Evolutionary conservation across 2,113 vertebrate genomes (phyloP).

Genomic region (Accipiter cooperii): DNA sequence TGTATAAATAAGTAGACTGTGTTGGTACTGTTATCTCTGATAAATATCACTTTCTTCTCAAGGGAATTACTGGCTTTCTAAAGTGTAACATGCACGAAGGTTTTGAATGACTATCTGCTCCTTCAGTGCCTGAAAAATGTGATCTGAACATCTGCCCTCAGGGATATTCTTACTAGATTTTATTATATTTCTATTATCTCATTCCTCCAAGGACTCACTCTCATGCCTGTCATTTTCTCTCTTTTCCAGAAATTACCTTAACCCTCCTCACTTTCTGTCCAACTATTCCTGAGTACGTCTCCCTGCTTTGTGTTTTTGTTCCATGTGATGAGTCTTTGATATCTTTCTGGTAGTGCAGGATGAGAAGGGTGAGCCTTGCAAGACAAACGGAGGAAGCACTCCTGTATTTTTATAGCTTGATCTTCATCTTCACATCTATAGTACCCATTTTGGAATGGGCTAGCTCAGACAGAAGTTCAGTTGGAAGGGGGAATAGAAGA

Average conservation of each 20-base stretch:
- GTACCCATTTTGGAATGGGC: not conserved
- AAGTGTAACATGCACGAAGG: not conserved
- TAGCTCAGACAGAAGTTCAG: not conserved
- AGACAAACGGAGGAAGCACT: not conserved
- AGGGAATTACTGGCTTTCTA: not conserved
- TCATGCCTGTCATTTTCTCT: not conserved
- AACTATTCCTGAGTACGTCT: not conserved
- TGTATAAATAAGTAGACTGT: not conserved
- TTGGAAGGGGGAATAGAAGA: not conserved
- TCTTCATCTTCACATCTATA: not conserved
- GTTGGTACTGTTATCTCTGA: not conserved
- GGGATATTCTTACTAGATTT: not conserved
- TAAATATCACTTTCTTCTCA: not conserved
- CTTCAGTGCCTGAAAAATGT: not conserved
- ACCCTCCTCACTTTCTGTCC: not conserved
- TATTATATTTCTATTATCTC: not conserved
- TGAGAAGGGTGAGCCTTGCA: not conserved
- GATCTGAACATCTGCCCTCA: not conserved
- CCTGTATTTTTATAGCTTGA: not conserved
- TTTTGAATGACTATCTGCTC: not conserved
- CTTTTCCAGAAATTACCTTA: not conserved
- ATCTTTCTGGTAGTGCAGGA: not conserved
- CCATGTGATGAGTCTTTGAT: not conserved
- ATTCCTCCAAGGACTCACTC: not conserved
- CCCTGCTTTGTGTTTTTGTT: not conserved